phyloP scores from a whole-genome alignment of 2,113 vertebrate species.

The Trogon surrucura region DNA sequence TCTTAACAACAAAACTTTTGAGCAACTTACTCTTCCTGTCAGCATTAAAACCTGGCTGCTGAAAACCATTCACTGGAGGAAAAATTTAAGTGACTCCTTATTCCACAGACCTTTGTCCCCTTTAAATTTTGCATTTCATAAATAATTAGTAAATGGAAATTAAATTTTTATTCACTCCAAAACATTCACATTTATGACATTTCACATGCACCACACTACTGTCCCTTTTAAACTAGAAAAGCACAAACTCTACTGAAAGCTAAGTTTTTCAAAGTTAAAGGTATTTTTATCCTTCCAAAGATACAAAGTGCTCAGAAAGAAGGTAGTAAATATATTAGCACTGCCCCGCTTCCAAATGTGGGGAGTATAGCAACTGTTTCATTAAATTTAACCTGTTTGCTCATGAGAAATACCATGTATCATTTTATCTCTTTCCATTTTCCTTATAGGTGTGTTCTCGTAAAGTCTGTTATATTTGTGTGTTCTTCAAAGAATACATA shows the following conservation, averaged over 20 bases:
- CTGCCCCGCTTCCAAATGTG: neutral
- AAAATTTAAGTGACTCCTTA: neutral
- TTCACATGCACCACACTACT: constrained; percentile 41
- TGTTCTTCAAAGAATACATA: constrained; percentile 13
- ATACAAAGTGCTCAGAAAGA: constrained; percentile 18
- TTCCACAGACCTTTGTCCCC: neutral
- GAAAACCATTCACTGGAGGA: neutral
- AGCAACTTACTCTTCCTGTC: neutral
- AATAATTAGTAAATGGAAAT: neutral
- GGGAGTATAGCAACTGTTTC: neutral
- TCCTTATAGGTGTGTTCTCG: neutral
- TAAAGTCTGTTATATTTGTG: constrained; percentile 20
- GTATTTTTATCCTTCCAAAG: neutral
- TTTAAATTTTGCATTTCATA: neutral
- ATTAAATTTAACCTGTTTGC: neutral
- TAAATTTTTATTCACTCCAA: constrained; percentile 25
- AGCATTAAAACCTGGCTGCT: neutral
- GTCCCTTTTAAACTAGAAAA: constrained; percentile 47
- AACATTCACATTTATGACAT: constrained; percentile 46
- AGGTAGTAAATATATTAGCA: constrained; percentile 14
- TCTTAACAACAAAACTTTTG: neutral
- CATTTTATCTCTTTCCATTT: neutral
- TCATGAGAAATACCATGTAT: neutral
- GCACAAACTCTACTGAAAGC: constrained; percentile 23
- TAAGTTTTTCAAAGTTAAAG: constrained; percentile 13